Evolutionary conservation across 2,888 invertebrate species (phyloP), one percentile per base, ranked within the genome.

Genomic region (Neoscelio sp.): DNA sequence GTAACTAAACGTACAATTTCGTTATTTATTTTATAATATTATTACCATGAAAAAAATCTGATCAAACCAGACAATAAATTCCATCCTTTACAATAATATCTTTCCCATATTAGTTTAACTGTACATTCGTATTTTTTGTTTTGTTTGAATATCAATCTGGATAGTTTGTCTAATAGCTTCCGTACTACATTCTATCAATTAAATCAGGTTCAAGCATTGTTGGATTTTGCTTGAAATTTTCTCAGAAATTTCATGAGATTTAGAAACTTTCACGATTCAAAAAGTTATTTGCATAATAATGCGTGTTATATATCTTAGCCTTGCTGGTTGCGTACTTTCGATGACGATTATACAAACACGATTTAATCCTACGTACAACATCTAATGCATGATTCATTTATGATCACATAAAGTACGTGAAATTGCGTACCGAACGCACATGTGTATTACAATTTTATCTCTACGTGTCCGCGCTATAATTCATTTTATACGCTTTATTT

Each of bases 311-410:
- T 70, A 70, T 70, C 58, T 70, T 70, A 70, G 58, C 13, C 48
- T 58, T 70, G 48, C 38, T 28, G 0, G 46, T 35, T 56, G 46
- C 40, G 40, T 30, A 58, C 68, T 58, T 70, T 58, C 68, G 58
- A 70, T 58, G 58, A 58, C 48, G 68, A 70, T 70, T 70, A 58
- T 70, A 70, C 58, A 56, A 28, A 68, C 46, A 30, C 44, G 42
- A 33, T 68, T 68, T 12, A 68, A 56, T 68, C 26, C 42, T 28
- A 38, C 28, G 33, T 28, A 33, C 12, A 35, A 30, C 48, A 20
- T 68, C 56, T 68, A 68, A 68, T 46, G 48, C 56, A 68, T 68
- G 68, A 68, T 56, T 68, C 56, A 68, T 68, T 68, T 68, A 56
- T 44, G 35, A 28, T 44, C 13, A 8, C 23, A 46, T 44, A 15